A percentile compares a stretch with the other conserved stretches of the same genome.
Conservation (phyloP, 1,140 invertebrate species). For the Drosophila persimilis region DNA sequence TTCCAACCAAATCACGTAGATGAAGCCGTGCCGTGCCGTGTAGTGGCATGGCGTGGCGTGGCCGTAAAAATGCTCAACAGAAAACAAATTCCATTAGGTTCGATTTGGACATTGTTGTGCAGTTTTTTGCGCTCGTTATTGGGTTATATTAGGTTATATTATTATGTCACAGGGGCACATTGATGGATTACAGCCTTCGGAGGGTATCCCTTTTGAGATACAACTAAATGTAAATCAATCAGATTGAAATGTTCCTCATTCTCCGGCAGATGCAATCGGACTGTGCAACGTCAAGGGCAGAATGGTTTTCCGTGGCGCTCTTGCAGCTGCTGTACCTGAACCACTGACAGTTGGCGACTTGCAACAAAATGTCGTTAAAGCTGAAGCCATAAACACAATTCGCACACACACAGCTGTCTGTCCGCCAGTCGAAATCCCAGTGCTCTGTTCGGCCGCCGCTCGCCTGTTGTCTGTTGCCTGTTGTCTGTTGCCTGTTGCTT, state of each 20-base stretch:
- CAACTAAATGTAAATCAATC: too few relatives aligned
- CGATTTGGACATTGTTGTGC: constrained; percentile 26
- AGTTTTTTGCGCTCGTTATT: constrained; percentile 38
- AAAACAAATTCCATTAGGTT: constrained; percentile 29
- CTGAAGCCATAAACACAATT: constrained; percentile 36
- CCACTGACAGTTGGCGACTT: constrained; percentile 13
- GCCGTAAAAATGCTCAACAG: constrained; percentile 12
- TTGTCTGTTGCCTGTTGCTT: too few relatives aligned
- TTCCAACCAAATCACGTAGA: constrained; percentile 52
- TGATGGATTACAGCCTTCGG: constrained; percentile 2
- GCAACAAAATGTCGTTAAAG: constrained; percentile 25
- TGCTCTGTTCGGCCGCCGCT: too few relatives aligned
- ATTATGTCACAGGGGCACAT: constrained; percentile 7
- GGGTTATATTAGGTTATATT: constrained; percentile 33
- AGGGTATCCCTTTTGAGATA: neutral
- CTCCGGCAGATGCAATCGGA: neutral
- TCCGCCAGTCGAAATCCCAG: neutral
- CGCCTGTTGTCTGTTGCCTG: too few relatives aligned
- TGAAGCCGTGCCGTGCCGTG: constrained; percentile 11
- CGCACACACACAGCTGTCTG: too few relatives aligned
- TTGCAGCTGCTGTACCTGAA: too few relatives aligned
- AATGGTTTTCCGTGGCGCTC: neutral
- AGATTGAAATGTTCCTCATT: too few relatives aligned
- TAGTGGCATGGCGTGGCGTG: constrained; percentile 5
- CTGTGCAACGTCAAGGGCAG: constrained; percentile 1